phyloP scores from a whole-genome alignment of 1,140 invertebrate species.

The Branchinecta lindahli region DNA sequence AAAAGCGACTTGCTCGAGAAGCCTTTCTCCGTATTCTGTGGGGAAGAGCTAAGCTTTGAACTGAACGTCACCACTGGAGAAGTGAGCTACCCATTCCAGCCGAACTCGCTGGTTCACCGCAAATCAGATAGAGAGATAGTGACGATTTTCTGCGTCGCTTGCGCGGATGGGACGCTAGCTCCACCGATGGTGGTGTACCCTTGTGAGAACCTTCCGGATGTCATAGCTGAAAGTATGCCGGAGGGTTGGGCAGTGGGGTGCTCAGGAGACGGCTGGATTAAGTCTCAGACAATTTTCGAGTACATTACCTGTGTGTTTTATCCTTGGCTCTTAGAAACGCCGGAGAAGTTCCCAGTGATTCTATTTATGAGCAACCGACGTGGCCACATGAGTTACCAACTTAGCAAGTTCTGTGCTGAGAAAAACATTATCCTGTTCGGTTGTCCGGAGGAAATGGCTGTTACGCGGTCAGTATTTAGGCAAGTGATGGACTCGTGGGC shows the following conservation, averaged over 20 bases:
- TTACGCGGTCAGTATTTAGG: not conserved
- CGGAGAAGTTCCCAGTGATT: not conserved
- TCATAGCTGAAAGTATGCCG: not conserved
- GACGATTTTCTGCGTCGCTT: not conserved
- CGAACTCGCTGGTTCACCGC: not conserved
- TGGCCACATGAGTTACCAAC: not conserved
- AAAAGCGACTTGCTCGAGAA: not conserved
- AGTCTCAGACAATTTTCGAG: slow-evolving; percentile 3
- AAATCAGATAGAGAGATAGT: not conserved
- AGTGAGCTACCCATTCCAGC: not conserved
- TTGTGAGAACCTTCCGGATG: not conserved
- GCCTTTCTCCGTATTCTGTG: not conserved
- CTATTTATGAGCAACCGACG: not conserved
- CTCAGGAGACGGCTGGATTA: not conserved
- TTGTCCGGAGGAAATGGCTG: slow-evolving; percentile 5
- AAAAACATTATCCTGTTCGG: not conserved
- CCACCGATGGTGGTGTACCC: not conserved
- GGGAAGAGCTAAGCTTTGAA: slow-evolving; percentile 4
- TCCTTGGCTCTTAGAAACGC: not conserved
- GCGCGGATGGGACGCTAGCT: not conserved
- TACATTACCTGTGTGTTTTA: not conserved
- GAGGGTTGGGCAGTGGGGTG: slow-evolving; percentile 3
- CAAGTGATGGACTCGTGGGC: not conserved
- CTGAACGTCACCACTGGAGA: not conserved
- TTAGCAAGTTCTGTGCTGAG: not conserved